These are phyloP conservation scores for Eulithis prunata DNA, from an alignment of 2,888 invertebrate species.

Conservation along the genomic window DNA sequence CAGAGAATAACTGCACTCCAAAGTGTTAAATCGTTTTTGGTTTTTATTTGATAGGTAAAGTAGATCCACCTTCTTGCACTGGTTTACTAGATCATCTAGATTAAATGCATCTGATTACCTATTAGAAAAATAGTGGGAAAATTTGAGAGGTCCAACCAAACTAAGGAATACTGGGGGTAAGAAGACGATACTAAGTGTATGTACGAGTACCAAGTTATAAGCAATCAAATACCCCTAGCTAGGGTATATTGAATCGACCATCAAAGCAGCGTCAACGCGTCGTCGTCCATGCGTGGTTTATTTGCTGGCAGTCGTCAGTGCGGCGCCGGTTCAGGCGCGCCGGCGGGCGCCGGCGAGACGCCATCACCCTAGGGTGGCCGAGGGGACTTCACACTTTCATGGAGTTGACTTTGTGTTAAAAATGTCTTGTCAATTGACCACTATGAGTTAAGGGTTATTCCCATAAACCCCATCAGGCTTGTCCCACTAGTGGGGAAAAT, in stretches of 20 bases:
- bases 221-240: too few relatives aligned
- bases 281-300: constrained; percentile 16
- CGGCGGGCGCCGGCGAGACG: constrained; percentile 7
- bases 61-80: too few relatives aligned
- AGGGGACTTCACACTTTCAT: not conserved
- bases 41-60: too few relatives aligned
- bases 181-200: not conserved
- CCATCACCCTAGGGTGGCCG: constrained; percentile 12
- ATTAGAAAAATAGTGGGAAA: too few relatives aligned
- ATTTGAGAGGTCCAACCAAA: too few relatives aligned
- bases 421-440: not conserved
- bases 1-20: too few relatives aligned
- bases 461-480: too few relatives aligned
- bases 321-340: constrained; percentile 10
- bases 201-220: not conserved
- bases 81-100: too few relatives aligned
- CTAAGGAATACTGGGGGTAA: too few relatives aligned
- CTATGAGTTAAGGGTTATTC: not conserved
- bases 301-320: constrained; percentile 1
- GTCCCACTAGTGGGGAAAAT: too few relatives aligned
- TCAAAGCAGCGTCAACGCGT: constrained; percentile 1
- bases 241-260: not conserved
- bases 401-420: not conserved
- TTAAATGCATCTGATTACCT: too few relatives aligned
- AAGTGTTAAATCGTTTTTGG: too few relatives aligned